phyloP scores from a whole-genome alignment of 1,140 invertebrate species.

The Hestina assimilis region DNA sequence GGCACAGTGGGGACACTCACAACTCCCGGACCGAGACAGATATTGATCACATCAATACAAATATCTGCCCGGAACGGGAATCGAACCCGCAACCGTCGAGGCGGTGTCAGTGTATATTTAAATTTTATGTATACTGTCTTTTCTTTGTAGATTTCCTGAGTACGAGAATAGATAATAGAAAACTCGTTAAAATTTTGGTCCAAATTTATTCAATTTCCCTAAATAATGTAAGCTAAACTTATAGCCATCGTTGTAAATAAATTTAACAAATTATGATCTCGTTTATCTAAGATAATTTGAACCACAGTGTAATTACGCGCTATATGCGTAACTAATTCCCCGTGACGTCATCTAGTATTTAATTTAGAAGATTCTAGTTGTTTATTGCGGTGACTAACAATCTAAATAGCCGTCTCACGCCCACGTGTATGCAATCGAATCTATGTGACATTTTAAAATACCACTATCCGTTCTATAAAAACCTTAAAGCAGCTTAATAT shows the following conservation, averaged over 20 bases:
- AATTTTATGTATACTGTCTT: too few species aligned
- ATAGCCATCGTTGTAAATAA: not conserved
- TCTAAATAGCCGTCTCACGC: conserved; percentile 49
- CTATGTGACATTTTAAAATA: conserved; percentile 55
- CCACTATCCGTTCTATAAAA: conserved; percentile 20
- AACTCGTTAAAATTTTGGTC: too few species aligned
- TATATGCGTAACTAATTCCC: conserved; percentile 19
- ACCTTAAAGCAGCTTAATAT: conserved; percentile 10
- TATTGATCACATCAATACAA: too few species aligned
- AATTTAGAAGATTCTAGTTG: conserved; percentile 63
- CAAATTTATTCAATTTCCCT: too few species aligned
- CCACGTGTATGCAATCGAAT: conserved; percentile 55
- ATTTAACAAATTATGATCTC: not conserved
- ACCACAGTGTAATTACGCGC: not conserved
- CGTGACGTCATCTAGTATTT: conserved; percentile 50
- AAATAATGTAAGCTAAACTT: too few species aligned
- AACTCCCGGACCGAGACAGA: too few species aligned
- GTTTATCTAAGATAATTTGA: conserved; percentile 1
- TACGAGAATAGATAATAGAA: too few species aligned
- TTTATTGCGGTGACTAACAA: conserved; percentile 67
- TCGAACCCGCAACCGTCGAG: too few species aligned
- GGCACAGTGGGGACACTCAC: too few species aligned
- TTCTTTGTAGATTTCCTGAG: too few species aligned
- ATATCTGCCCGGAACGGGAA: too few species aligned
- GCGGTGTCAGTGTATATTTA: too few species aligned